phyloP scores from a whole-genome alignment of 1,140 invertebrate species.

The Platyscapa corneri region DNA sequence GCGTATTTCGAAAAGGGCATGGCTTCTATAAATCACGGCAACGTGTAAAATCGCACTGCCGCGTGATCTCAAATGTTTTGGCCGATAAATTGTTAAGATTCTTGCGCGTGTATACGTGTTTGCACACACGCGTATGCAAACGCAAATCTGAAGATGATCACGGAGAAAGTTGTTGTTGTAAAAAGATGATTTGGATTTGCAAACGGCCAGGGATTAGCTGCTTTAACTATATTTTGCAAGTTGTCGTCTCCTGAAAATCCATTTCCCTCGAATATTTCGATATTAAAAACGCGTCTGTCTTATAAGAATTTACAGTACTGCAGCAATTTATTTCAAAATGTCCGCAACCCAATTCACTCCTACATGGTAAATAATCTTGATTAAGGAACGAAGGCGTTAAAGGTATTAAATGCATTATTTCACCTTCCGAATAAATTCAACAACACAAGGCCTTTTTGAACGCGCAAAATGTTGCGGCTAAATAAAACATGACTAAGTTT shows the following conservation, averaged over 20 bases:
- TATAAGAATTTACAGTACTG: too few species aligned
- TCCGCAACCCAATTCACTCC: too few species aligned
- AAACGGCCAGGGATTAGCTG: too few species aligned
- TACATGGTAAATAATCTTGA: not conserved
- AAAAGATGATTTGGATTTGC: too few species aligned
- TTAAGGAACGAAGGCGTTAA: not conserved
- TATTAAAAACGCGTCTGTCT: too few species aligned
- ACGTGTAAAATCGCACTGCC: not conserved
- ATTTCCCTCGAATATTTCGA: too few species aligned
- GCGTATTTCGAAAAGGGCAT: too few species aligned
- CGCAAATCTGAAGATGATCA: not conserved
- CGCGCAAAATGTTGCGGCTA: not conserved
- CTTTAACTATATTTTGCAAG: too few species aligned
- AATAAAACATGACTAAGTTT: not conserved
- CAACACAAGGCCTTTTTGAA: not conserved
- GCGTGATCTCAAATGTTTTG: not conserved
- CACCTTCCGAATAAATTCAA: not conserved
- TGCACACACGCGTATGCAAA: not conserved
- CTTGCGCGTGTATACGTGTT: not conserved
- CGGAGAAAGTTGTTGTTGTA: not conserved
- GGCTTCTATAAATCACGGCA: not conserved
- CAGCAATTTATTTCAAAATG: too few species aligned
- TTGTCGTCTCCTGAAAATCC: too few species aligned
- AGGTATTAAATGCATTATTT: conserved; percentile 8
- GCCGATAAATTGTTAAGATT: not conserved